Evolutionary conservation across 2,113 vertebrate species (phyloP).

Genomic region (Corythornis vintsioides): DNA sequence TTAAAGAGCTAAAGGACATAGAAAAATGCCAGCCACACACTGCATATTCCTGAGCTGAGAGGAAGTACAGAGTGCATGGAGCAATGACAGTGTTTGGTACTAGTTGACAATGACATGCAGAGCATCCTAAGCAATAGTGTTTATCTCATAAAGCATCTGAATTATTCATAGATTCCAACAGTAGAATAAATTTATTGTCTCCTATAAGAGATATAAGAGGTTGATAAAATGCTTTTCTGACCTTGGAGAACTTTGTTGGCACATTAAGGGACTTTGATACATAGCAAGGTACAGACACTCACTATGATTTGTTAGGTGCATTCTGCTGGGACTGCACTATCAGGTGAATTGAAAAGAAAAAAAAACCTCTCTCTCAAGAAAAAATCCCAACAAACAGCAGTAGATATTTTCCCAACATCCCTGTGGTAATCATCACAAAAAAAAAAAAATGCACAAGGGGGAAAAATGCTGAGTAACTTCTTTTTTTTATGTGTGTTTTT

Average conservation of each 20-base stretch:
- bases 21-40: not conserved
- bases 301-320: constrained; percentile 73
- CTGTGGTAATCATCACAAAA: not conserved
- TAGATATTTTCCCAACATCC: not conserved
- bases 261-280: constrained; percentile 81
- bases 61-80: not conserved
- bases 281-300: constrained; percentile 60
- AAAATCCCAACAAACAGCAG: not conserved
- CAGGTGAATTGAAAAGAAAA: constrained; percentile 49
- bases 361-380: constrained; percentile 9
- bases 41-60: not conserved
- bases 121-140: constrained; percentile 68
- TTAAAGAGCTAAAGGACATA: not conserved
- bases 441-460: not conserved
- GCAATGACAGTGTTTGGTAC: constrained; percentile 36
- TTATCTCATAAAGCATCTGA: constrained; percentile 75
- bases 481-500: not conserved
- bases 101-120: constrained; percentile 53
- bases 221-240: constrained; percentile 84
- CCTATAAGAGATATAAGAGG: constrained; percentile 78
- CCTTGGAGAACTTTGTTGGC: constrained; percentile 83
- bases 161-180: constrained; percentile 80
- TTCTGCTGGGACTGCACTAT: constrained; percentile 52
- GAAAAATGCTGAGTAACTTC: not conserved
- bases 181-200: constrained; percentile 82